These are phyloP conservation scores for Sinopyrophorus schimmeli DNA, from an alignment of 2,888 invertebrate species.

Conservation along the genomic window DNA sequence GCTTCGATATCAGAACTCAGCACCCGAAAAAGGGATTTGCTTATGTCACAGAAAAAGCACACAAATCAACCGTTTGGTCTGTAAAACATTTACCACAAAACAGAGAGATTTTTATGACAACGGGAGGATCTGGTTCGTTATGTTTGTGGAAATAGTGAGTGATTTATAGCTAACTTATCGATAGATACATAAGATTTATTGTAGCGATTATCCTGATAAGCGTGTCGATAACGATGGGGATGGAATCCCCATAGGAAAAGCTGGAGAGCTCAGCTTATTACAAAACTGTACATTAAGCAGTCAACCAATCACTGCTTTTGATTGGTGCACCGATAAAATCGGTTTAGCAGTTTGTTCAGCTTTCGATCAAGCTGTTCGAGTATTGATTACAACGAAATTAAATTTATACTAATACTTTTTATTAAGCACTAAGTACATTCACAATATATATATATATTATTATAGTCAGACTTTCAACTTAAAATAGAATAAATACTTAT, in stretches of 20 bases:
- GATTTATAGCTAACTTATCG: background rate
- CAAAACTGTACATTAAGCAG: constrained; percentile 81
- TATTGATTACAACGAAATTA: constrained; percentile 86
- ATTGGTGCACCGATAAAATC: constrained; percentile 90
- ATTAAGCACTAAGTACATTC: too few relatives aligned
- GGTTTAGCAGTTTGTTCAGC: constrained; percentile 88
- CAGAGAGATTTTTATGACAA: constrained; percentile 87
- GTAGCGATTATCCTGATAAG: constrained; percentile 77
- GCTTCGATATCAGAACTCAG: constrained; percentile 87
- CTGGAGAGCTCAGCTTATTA: constrained; percentile 73
- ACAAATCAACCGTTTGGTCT: constrained; percentile 84
- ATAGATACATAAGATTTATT: constrained; percentile 1
- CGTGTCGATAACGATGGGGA: constrained; percentile 71
- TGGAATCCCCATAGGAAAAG: constrained; percentile 72
- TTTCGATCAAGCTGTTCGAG: constrained; percentile 88
- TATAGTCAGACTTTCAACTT: background rate
- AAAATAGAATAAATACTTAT: constrained; percentile 1
- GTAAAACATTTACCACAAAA: constrained; percentile 91
- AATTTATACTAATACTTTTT: constrained; percentile 68
- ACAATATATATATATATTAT: too few relatives aligned
- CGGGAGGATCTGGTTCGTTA: constrained; percentile 88
- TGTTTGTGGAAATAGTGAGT: constrained; percentile 95
- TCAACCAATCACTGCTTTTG: constrained; percentile 87
- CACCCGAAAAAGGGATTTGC: constrained; percentile 87
- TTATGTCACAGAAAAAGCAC: constrained; percentile 59